Conservation (phyloP, 2,888 invertebrate genomes). For the Zelleria hepariella region DNA sequence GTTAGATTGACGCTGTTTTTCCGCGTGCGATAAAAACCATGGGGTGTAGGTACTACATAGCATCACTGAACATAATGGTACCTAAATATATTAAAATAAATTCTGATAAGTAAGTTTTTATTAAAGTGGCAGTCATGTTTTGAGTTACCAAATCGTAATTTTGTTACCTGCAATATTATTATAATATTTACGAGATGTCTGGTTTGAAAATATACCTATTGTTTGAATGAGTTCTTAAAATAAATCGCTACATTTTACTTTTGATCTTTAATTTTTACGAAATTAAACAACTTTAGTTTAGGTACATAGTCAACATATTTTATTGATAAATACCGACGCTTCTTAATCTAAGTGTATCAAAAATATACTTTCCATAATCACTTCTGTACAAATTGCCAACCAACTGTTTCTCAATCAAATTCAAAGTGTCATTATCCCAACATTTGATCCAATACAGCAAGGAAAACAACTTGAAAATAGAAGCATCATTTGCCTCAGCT, state of each 20-base stretch:
- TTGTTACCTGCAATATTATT: conserved; percentile 24
- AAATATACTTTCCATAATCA: conserved; percentile 50
- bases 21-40: too few relatives aligned
- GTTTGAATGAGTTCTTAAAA: conserved; percentile 17
- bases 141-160: conserved; percentile 32
- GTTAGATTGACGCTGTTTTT: too few relatives aligned
- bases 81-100: too few relatives aligned
- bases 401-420: conserved; percentile 52
- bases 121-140: conserved; percentile 19
- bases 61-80: too few relatives aligned
- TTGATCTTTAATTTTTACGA: conserved; percentile 5
- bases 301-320: background rate
- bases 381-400: conserved; percentile 36
- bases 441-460: conserved; percentile 65
- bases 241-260: conserved; percentile 13
- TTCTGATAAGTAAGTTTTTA: conserved; percentile 4
- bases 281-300: background rate
- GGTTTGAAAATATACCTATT: conserved; percentile 21
- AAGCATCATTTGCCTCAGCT: conserved; percentile 44
- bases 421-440: conserved; percentile 54
- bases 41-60: too few relatives aligned
- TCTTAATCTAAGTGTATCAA: conserved; percentile 48
- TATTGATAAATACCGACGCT: conserved; percentile 24
- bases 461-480: conserved; percentile 64
- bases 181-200: conserved; percentile 16